Evolutionary conservation across 2,797 vertebrate species (phyloP).

Genomic region (Decapterus maruadsi): DNA sequence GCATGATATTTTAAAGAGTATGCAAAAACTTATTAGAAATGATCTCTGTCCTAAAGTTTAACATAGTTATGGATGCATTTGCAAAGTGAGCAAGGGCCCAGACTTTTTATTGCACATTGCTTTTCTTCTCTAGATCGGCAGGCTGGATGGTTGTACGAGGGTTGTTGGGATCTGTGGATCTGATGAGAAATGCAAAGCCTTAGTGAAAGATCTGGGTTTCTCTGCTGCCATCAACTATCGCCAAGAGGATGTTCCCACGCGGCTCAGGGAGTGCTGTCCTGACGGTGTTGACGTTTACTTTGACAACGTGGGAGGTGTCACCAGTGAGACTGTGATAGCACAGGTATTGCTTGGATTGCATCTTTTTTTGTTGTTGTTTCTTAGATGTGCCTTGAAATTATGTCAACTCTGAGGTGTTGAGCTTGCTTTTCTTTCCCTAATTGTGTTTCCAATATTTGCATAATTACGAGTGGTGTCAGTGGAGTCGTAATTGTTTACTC

Average conservation of each 20-base stretch:
- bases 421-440: background rate
- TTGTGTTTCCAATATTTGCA: background rate
- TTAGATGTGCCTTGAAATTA: background rate
- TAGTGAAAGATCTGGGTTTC: conserved; percentile 92
- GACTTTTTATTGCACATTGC: background rate
- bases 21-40: no score
- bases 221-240: conserved; percentile 93
- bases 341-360: conserved; percentile 84
- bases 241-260: conserved; percentile 81
- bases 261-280: conserved; percentile 88
- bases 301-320: conserved; percentile 95
- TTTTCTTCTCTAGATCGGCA: conserved; percentile 86
- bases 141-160: conserved; percentile 90
- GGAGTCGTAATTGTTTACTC: background rate
- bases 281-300: conserved; percentile 94
- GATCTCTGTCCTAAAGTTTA: no score
- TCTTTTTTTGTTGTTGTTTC: background rate
- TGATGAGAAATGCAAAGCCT: conserved; percentile 89
- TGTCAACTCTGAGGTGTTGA: background rate
- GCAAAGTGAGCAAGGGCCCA: background rate
- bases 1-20: background rate
- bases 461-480: background rate
- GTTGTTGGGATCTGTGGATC: conserved; percentile 97
- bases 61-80: no score
- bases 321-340: conserved; percentile 91